These are phyloP conservation scores for Sterna hirundo DNA, from an alignment of 2,113 vertebrate genomes.

Conservation along the genomic window DNA sequence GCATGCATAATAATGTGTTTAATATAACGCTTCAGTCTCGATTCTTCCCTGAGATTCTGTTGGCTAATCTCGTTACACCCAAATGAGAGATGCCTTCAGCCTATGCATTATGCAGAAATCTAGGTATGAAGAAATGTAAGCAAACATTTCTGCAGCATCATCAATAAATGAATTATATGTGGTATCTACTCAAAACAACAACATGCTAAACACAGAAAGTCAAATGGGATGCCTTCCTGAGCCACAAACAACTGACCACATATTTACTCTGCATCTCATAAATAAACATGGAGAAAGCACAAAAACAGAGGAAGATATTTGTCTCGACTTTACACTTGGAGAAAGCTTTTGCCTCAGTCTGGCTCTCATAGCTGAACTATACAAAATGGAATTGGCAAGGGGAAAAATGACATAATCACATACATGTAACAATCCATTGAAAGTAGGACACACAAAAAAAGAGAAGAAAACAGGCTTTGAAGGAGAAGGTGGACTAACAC, in stretches of 20 bases:
- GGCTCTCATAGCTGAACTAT: slow-evolving; percentile 32
- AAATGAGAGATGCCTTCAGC: slow-evolving; percentile 6
- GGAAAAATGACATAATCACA: slow-evolving; percentile 65
- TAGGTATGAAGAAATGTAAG: neutral
- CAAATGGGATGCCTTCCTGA: slow-evolving; percentile 35
- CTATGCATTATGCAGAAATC: slow-evolving; percentile 31
- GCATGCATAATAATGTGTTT: neutral
- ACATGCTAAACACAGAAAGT: slow-evolving; percentile 27
- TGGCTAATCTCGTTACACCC: neutral
- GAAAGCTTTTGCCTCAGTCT: slow-evolving; percentile 51
- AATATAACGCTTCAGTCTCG: neutral
- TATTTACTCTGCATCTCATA: slow-evolving; percentile 55
- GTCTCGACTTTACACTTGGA: slow-evolving; percentile 13
- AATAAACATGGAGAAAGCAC: slow-evolving; percentile 45
- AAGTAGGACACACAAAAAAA: slow-evolving; percentile 60
- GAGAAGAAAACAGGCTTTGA: slow-evolving; percentile 54
- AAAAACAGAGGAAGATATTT: slow-evolving; percentile 46
- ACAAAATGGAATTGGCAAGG: slow-evolving; percentile 67
- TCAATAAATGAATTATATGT: slow-evolving; percentile 29
- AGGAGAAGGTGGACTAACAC: slow-evolving; percentile 23
- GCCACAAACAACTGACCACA: slow-evolving; percentile 53
- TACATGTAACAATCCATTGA: slow-evolving; percentile 59
- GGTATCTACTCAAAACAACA: slow-evolving; percentile 32
- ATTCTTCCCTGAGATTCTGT: neutral
- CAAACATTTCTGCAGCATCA: slow-evolving; percentile 44